These are phyloP conservation scores for Halcyon senegalensis DNA, from an alignment of 2,113 vertebrate species.

Conservation along the genomic window DNA sequence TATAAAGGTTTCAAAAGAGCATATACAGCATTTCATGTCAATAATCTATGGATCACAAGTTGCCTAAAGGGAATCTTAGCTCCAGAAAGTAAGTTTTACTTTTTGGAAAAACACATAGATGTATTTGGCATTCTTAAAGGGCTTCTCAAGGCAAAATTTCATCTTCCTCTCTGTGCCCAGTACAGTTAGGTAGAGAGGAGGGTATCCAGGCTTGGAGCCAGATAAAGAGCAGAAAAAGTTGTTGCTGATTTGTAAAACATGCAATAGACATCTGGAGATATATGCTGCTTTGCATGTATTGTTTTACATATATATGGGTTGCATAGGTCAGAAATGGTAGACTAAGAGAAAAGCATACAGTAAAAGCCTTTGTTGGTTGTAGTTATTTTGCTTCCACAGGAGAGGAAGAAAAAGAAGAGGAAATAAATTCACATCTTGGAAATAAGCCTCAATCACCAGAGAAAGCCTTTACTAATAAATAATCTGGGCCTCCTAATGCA, in stretches of 20 bases:
- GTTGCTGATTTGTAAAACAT: background rate
- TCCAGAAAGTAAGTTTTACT: background rate
- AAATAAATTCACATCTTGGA: background rate
- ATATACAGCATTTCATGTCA: background rate
- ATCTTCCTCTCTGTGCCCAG: background rate
- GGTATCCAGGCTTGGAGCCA: background rate
- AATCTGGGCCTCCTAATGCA: background rate
- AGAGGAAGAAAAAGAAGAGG: background rate
- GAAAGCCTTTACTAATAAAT: background rate
- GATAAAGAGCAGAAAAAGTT: background rate
- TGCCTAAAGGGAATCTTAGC: background rate
- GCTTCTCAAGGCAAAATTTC: slow-evolving; percentile 1
- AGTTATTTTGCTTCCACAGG: background rate
- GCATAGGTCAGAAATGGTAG: background rate
- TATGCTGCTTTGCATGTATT: background rate
- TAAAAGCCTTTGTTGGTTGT: background rate
- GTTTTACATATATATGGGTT: background rate
- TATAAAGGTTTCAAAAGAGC: background rate
- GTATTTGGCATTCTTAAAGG: background rate
- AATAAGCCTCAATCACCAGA: background rate
- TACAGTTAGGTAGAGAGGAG: background rate
- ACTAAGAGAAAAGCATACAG: background rate
- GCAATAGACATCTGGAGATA: background rate
- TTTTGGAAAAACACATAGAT: background rate
- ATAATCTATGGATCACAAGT: slow-evolving; percentile 13